These are phyloP conservation scores for Megathymus violae DNA, from an alignment of 1,140 invertebrate genomes.

Conservation along the genomic window DNA sequence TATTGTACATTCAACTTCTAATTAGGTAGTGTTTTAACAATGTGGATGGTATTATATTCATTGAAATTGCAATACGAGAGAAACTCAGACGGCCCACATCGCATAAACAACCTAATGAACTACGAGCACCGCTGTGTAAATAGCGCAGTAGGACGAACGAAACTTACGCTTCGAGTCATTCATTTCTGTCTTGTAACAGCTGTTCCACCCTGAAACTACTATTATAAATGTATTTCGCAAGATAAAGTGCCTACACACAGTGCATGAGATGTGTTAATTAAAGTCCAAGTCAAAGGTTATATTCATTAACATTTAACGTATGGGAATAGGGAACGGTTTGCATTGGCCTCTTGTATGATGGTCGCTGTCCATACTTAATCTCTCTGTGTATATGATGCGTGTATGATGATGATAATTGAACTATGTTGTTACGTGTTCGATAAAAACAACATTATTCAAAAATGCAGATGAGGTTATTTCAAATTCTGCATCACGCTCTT, in stretches of 20 bases:
- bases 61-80: constrained; percentile 5
- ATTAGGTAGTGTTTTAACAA: background rate
- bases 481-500: too few species aligned
- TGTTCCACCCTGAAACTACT: background rate
- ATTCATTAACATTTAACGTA: too few species aligned
- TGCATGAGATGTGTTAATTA: background rate
- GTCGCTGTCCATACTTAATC: too few species aligned
- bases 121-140: constrained; percentile 5
- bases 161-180: constrained; percentile 2
- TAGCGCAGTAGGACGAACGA: constrained; percentile 6
- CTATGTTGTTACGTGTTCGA: too few species aligned
- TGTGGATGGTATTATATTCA: constrained; percentile 10
- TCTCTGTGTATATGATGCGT: too few species aligned
- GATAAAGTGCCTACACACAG: background rate
- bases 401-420: too few species aligned
- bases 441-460: too few species aligned
- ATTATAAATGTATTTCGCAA: background rate
- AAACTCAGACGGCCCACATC: constrained; percentile 13
- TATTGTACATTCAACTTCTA: background rate
- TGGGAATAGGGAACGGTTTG: too few species aligned
- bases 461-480: too few species aligned
- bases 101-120: constrained; percentile 15
- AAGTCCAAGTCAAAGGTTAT: too few species aligned
- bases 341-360: too few species aligned
- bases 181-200: constrained; percentile 3